phyloP scores from a whole-genome alignment of 1,140 invertebrate genomes.

The Rhyzopertha dominica region DNA sequence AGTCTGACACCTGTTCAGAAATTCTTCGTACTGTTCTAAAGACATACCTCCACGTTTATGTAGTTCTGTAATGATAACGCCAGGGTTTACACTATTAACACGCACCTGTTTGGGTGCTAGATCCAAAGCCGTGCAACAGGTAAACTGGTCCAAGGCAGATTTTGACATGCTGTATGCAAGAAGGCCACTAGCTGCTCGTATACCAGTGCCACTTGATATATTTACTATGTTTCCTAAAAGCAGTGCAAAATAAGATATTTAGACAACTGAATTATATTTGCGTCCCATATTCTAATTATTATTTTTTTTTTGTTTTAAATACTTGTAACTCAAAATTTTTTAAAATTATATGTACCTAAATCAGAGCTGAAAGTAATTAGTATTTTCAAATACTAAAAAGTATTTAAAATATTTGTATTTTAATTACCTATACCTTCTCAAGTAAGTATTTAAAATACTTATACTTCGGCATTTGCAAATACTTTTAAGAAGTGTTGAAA shows the following conservation, averaged over 20 bases:
- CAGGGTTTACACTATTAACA: slow-evolving; percentile 74
- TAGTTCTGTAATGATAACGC: slow-evolving; percentile 70
- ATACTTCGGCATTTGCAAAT: too few relatives aligned
- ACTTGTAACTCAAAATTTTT: too few relatives aligned
- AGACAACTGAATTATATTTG: background rate
- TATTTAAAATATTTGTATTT: too few relatives aligned
- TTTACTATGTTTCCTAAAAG: slow-evolving; percentile 66
- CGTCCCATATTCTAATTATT: too few relatives aligned
- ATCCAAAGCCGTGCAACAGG: slow-evolving; percentile 65
- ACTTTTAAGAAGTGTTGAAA: too few relatives aligned
- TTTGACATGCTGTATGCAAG: slow-evolving; percentile 78
- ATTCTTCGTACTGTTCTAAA: slow-evolving; percentile 65
- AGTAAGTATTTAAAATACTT: too few relatives aligned
- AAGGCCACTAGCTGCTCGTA: slow-evolving; percentile 59
- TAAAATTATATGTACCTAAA: too few relatives aligned
- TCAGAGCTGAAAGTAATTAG: too few relatives aligned
- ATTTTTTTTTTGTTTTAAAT: too few relatives aligned
- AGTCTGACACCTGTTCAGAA: slow-evolving; percentile 65
- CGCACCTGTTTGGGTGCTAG: slow-evolving; percentile 57
- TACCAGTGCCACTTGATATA: slow-evolving; percentile 70
- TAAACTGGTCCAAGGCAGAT: slow-evolving; percentile 76
- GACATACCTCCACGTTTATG: slow-evolving; percentile 70
- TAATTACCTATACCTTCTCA: too few relatives aligned
- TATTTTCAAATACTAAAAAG: too few relatives aligned
- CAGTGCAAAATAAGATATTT: background rate